phyloP scores from a whole-genome alignment of 37 sponge, comb jelly and placozoan species.

The Ianthella basta region DNA sequence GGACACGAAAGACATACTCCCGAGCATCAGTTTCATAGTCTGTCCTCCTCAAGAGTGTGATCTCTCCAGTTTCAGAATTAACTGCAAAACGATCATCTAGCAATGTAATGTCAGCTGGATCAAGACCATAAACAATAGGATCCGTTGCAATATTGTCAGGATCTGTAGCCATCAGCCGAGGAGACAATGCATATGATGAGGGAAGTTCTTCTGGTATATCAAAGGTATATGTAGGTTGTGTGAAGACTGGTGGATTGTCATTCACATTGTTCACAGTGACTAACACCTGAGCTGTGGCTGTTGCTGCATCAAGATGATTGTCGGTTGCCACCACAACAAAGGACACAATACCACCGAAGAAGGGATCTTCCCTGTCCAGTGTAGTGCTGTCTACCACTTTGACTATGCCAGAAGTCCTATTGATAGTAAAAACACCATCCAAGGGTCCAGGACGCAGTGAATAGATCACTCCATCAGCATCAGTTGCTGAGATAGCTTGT shows the following conservation, averaged over 20 bases:
- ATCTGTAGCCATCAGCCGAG: constrained; percentile 33
- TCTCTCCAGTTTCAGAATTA: constrained; percentile 41
- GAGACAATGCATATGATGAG: constrained; percentile 17
- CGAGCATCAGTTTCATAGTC: constrained; percentile 2
- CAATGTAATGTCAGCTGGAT: background rate
- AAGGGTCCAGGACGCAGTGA: background rate
- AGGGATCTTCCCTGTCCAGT: constrained; percentile 32
- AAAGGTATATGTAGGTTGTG: constrained; percentile 26
- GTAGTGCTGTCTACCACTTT: constrained; percentile 14
- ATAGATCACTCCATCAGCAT: constrained; percentile 56
- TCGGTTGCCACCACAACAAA: constrained; percentile 50
- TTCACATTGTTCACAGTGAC: constrained; percentile 51
- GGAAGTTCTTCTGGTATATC: constrained; percentile 41
- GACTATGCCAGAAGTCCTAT: constrained; percentile 34
- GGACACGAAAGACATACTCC: background rate
- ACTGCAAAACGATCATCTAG: constrained; percentile 35
- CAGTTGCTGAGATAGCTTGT: constrained; percentile 39
- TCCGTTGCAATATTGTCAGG: background rate
- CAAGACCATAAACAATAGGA: background rate
- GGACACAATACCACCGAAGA: background rate
- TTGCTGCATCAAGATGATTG: background rate
- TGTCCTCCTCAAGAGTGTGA: constrained; percentile 3
- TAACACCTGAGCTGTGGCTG: constrained; percentile 41
- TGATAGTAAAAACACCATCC: constrained; percentile 38
- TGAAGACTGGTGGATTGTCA: constrained; percentile 59